Conservation (phyloP, 1,140 invertebrate species). For the Globodera rostochiensis region DNA sequence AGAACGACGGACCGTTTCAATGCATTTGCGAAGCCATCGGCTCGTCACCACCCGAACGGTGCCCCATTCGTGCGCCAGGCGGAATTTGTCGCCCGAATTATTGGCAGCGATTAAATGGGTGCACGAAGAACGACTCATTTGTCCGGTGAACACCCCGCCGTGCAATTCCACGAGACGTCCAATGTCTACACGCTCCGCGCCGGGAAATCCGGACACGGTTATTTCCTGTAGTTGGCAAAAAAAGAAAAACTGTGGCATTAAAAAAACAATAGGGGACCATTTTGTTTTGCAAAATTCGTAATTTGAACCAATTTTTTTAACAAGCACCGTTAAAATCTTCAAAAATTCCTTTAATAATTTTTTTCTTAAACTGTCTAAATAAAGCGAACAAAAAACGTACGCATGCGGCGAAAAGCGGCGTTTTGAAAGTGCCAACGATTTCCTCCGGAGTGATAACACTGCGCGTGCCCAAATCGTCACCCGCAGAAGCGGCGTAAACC, state of each 20-base stretch:
- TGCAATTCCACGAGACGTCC: slow-evolving; percentile 29
- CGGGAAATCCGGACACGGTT: slow-evolving; percentile 25
- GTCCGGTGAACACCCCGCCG: slow-evolving; percentile 26
- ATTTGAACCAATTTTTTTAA: too few relatives aligned
- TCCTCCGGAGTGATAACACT: not conserved
- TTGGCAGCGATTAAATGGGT: slow-evolving; percentile 22
- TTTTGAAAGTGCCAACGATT: not conserved
- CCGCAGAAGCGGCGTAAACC: not conserved
- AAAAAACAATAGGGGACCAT: too few relatives aligned
- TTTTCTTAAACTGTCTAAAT: too few relatives aligned
- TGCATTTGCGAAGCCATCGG: slow-evolving; percentile 30
- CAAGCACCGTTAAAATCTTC: too few relatives aligned
- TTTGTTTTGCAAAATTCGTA: too few relatives aligned
- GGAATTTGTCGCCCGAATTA: slow-evolving; percentile 33
- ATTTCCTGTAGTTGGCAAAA: slow-evolving; percentile 7
- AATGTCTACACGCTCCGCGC: slow-evolving; percentile 14
- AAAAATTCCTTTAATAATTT: too few relatives aligned
- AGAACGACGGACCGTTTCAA: slow-evolving; percentile 1
- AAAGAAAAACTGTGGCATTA: too few relatives aligned
- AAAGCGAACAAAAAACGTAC: slow-evolving; percentile 2
- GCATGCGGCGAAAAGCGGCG: slow-evolving; percentile 10
- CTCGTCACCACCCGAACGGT: slow-evolving; percentile 20
- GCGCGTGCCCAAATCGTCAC: not conserved
- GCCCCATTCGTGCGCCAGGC: slow-evolving; percentile 18
- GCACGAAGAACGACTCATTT: slow-evolving; percentile 17